Percentiles rank a stretch among this genome's conserved stretches.
phyloP scores from a whole-genome alignment of 2,888 invertebrate genomes.

The Zonitis immaculata region DNA sequence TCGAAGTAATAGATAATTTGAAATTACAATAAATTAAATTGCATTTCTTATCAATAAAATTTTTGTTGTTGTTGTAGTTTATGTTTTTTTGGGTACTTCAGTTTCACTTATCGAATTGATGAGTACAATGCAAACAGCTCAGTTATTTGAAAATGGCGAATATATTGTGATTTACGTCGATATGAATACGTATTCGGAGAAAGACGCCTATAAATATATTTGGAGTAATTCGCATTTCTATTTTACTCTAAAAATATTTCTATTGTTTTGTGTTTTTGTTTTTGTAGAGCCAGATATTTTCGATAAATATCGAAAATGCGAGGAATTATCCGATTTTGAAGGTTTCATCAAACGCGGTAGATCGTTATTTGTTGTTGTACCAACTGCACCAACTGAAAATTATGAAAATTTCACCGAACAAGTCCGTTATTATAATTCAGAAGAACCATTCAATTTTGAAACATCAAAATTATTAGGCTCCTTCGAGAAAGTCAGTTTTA shows the following conservation, averaged over 20 bases:
- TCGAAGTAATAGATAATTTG: constrained; percentile 58
- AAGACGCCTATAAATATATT: constrained; percentile 68
- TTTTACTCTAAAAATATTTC: too few relatives aligned
- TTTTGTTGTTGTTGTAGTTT: constrained; percentile 61
- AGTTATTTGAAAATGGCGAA: constrained; percentile 84
- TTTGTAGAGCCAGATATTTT: constrained; percentile 53
- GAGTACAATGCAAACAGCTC: constrained; percentile 83
- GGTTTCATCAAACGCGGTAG: constrained; percentile 67
- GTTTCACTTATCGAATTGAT: constrained; percentile 85
- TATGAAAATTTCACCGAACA: constrained; percentile 73
- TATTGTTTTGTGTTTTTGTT: not conserved
- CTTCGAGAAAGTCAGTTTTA: constrained; percentile 23
- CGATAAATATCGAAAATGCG: constrained; percentile 57
- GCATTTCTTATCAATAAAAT: not conserved
- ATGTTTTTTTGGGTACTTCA: constrained; percentile 88
- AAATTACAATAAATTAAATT: not conserved
- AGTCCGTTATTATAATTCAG: constrained; percentile 74
- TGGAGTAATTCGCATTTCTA: constrained; percentile 78
- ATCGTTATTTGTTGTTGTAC: constrained; percentile 83
- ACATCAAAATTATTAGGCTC: constrained; percentile 58
- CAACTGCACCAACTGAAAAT: constrained; percentile 72
- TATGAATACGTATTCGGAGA: constrained; percentile 77
- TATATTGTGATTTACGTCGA: constrained; percentile 95
- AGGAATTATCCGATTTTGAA: constrained; percentile 53
- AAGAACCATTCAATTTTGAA: constrained; percentile 76